phyloP scores from a whole-genome alignment of 2,888 invertebrate genomes.

The Plagodis dolabraria region DNA sequence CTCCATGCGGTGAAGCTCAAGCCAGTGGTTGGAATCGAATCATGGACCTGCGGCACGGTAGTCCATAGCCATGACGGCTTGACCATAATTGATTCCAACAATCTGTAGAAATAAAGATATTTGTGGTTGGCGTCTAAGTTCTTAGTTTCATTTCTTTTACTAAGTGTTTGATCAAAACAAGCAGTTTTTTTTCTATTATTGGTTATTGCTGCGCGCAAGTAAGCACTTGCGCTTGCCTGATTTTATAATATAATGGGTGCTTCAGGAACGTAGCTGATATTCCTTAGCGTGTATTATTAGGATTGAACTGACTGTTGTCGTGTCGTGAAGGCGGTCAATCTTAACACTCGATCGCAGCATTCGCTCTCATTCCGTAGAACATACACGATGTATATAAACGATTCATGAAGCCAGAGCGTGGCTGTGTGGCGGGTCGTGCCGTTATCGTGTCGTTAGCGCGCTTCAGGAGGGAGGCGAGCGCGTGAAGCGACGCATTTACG shows the following conservation, averaged over 20 bases:
- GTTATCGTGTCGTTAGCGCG: constrained; percentile 9
- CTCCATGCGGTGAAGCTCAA: no score
- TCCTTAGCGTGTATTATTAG: constrained; percentile 1
- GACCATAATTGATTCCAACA: no score
- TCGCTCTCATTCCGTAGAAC: constrained; percentile 3
- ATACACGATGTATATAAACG: constrained; percentile 32
- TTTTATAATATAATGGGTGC: constrained; percentile 10
- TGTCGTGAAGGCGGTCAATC: background rate
- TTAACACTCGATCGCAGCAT: background rate
- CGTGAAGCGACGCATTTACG: constrained; percentile 5
- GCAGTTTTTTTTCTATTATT: no score
- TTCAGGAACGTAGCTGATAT: background rate
- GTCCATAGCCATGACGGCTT: no score
- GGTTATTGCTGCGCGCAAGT: no score
- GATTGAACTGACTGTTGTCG: constrained; percentile 3
- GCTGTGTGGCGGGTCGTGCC: constrained; percentile 5
- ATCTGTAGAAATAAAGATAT: no score
- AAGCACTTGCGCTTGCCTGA: background rate
- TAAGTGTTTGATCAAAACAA: no score
- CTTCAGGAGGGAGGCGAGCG: background rate
- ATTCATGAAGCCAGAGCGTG: constrained; percentile 35
- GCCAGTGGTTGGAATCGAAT: no score
- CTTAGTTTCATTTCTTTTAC: no score
- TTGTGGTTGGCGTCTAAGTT: no score
- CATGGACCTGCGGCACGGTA: no score